Evolutionary conservation across 2,888 invertebrate genomes (phyloP), one percentile per base, ranked within the genome.

Genomic region (Antheraea yamamai): DNA sequence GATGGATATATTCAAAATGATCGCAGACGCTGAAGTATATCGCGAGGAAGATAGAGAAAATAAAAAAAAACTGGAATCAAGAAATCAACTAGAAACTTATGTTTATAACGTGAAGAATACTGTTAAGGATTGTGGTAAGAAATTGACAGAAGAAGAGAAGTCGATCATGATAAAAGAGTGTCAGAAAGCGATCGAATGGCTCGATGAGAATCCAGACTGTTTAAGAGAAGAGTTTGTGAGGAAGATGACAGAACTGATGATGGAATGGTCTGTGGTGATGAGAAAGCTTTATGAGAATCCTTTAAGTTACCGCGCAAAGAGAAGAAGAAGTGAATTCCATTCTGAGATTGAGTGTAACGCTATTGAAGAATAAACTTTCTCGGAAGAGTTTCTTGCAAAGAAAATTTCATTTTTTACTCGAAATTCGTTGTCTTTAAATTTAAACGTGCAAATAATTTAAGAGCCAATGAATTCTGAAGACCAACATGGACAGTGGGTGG

Each of bases 11-110:
- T 79, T 75, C 0, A 86, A 84, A 64, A 92, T 93, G 92, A 84
- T 92, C 14, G 82, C 84, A 0, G 89, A 92, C 30, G 92, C 92
- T 0, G 80, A 85, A 14, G 79, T 78, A 0, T 90, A 87, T 55
- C 84, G 79, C 8, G 87, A 89, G 72, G 89, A 92, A 58, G 93
- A 93, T 61, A 84, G 58, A 6, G 92, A 93, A 71, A 85, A 86
- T 20, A 92, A 84, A 77, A 77, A 76, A 1, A 83, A 89, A 14
- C 80, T 93, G 4, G 91, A 92, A 84, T 87, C 84, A 0, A 87
- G 89, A 35, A 92, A 93, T 61, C 90, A 91, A 68, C 64, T 93
- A 35, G 93, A 93, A 80, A 83, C 87, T 0, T 93, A 91, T 61
- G 81, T 93, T 4, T 92, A 88, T 72, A 87, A 83, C 61, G 85